phyloP scores from a whole-genome alignment of 2,113 vertebrate genomes.

The Ciconia boyciana region DNA sequence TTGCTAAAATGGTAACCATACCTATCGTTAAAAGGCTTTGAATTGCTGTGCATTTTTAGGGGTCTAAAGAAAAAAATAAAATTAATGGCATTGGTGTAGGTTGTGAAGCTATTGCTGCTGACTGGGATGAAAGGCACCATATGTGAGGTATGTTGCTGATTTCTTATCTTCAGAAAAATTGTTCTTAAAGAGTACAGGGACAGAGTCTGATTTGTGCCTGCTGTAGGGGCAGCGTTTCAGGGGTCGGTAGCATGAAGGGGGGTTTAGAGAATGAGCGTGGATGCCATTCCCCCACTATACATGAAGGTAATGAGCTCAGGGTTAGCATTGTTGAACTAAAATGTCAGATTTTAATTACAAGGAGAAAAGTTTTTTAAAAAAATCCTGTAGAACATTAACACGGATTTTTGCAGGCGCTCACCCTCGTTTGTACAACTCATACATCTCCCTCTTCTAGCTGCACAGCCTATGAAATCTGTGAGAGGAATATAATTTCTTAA shows the following conservation, averaged over 20 bases:
- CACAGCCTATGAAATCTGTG: not conserved
- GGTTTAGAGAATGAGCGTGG: not conserved
- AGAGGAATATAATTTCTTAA: not conserved
- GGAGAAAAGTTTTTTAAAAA: not conserved
- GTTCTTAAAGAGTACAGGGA: not conserved
- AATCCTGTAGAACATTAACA: not conserved
- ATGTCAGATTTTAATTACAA: not conserved
- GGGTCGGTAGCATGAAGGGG: not conserved
- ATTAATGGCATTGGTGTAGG: not conserved
- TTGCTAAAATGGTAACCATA: not conserved
- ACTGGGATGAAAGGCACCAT: not conserved
- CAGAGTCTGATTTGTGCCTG: not conserved
- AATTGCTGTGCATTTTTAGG: not conserved
- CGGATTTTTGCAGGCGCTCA: not conserved
- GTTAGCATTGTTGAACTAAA: not conserved
- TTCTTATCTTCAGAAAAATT: not conserved
- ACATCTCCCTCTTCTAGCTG: not conserved
- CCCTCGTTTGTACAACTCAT: accelerated
- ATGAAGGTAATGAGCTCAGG: not conserved
- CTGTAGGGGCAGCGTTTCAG: not conserved
- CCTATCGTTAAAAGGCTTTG: not conserved
- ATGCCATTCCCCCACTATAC: not conserved
- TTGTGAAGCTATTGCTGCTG: not conserved
- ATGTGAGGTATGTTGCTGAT: not conserved
- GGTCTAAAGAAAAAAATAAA: not conserved